phyloP scores from a whole-genome alignment of 2,797 vertebrate species.

The Siniperca obscura region DNA sequence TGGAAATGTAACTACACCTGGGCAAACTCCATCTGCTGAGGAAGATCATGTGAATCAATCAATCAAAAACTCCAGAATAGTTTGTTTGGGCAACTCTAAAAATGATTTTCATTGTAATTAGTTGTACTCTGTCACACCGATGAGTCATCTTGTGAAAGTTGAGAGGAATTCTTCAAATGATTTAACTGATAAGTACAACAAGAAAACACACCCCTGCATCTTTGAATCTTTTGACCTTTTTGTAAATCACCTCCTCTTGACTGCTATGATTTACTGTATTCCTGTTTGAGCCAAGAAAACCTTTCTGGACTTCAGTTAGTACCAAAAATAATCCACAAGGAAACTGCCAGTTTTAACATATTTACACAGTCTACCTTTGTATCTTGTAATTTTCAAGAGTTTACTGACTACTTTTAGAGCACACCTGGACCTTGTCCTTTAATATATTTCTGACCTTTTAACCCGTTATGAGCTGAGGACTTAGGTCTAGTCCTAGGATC shows the following conservation, averaged over 20 bases:
- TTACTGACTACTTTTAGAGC: constrained; percentile 1
- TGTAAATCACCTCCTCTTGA: constrained; percentile 33
- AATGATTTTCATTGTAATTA: constrained; percentile 11
- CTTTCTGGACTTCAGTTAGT: neutral
- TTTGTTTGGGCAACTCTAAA: neutral
- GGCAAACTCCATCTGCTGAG: neutral
- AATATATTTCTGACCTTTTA: neutral
- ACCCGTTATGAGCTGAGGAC: constrained; percentile 2
- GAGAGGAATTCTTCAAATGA: constrained; percentile 21
- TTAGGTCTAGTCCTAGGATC: neutral
- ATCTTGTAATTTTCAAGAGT: neutral
- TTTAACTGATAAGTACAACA: constrained; percentile 30
- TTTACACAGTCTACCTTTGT: neutral
- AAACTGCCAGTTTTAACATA: neutral
- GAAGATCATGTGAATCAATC: neutral
- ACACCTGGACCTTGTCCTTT: neutral
- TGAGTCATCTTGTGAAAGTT: constrained; percentile 31
- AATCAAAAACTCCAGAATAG: neutral
- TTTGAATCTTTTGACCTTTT: constrained; percentile 14
- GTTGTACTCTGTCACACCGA: neutral
- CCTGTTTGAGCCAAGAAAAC: neutral
- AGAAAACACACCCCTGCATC: constrained; percentile 7
- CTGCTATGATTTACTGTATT: constrained; percentile 29
- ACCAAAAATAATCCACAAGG: constrained; percentile 12
- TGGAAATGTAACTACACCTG: neutral